phyloP scores from a whole-genome alignment of 2,888 invertebrate genomes.

The Brachynemurus nebulosus region DNA sequence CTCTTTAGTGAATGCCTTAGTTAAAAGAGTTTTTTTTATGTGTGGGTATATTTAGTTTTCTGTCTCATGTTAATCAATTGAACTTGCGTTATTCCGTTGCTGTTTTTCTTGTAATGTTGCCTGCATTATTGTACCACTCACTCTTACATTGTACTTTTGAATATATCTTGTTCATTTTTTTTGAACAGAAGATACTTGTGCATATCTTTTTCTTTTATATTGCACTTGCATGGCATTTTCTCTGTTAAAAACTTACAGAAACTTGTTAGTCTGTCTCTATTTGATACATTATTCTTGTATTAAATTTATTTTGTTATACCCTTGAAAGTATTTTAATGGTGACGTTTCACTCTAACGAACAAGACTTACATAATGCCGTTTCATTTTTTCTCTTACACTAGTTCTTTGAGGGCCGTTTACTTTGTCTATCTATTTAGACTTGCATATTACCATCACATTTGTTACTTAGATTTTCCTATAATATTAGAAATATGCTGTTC shows the following conservation, averaged over 20 bases:
- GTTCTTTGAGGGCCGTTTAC: neutral
- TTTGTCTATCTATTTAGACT: neutral
- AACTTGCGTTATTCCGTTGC: too few relatives aligned
- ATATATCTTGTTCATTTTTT: neutral
- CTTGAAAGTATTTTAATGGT: neutral
- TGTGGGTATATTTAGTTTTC: too few relatives aligned
- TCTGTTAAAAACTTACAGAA: neutral
- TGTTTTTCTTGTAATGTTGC: neutral
- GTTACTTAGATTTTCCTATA: conserved; percentile 4
- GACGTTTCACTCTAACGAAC: neutral
- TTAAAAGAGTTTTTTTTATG: too few relatives aligned
- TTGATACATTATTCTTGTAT: neutral
- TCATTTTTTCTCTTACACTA: conserved; percentile 3
- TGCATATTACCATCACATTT: neutral
- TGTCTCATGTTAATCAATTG: too few relatives aligned
- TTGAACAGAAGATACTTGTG: neutral
- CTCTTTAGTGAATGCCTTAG: too few relatives aligned
- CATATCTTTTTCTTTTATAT: neutral
- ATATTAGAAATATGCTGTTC: neutral
- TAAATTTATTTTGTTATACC: neutral
- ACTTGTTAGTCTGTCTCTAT: neutral
- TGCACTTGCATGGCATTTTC: neutral
- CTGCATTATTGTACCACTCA: neutral
- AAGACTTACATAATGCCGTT: neutral
- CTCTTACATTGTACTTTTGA: neutral